A percentile compares a stretch with the other conserved stretches of the same genome.
These are phyloP conservation scores for Euphonia xanthogaster DNA, from an alignment of 2,797 vertebrate genomes.

Conservation along the genomic window DNA sequence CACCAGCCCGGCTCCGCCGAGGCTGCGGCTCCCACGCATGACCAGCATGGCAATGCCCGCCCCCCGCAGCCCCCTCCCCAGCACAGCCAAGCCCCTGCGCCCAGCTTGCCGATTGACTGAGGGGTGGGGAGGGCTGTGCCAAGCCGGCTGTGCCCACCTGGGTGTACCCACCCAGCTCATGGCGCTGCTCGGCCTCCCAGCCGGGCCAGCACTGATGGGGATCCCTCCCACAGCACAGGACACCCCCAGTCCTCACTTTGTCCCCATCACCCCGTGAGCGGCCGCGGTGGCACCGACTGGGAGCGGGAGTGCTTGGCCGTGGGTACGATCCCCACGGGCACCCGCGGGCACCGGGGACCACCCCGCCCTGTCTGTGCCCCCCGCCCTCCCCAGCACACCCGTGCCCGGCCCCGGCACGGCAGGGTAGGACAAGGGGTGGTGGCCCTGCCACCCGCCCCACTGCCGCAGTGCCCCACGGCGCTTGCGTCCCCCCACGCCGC, in stretches of 20 bases:
- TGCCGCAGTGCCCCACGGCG: conserved; percentile 25
- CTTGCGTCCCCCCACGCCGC: background rate
- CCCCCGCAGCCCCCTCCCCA: background rate
- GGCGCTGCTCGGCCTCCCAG: background rate
- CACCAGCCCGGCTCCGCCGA: background rate
- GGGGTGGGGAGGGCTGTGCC: background rate
- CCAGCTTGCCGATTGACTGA: background rate
- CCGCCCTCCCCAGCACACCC: background rate
- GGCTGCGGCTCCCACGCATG: conserved; percentile 46
- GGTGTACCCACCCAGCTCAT: background rate
- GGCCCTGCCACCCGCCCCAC: background rate
- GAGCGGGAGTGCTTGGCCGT: rapidly evolving
- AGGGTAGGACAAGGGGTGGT: background rate
- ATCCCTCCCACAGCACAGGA: background rate
- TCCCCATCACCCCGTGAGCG: background rate
- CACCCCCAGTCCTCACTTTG: background rate
- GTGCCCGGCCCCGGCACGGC: rapidly evolving
- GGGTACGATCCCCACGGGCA: background rate
- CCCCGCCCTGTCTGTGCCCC: no score
- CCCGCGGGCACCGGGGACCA: background rate
- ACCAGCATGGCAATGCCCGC: conserved; percentile 42
- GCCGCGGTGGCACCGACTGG: background rate
- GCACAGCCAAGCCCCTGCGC: background rate
- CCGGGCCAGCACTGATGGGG: background rate
- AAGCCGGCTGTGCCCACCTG: background rate